phyloP scores from a whole-genome alignment of 2,113 vertebrate genomes.

The Aptenodytes forsteri region DNA sequence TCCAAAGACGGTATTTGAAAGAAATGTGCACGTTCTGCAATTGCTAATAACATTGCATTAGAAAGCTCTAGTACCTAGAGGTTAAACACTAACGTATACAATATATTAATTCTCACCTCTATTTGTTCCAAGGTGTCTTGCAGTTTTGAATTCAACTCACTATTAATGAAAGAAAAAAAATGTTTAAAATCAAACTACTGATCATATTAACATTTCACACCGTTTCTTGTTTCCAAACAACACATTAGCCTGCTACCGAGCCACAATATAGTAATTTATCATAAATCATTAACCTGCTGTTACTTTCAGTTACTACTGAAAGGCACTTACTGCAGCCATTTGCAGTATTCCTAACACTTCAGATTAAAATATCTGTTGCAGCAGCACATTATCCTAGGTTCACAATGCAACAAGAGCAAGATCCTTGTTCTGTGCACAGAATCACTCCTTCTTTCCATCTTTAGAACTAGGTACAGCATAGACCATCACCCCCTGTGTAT shows the following conservation, averaged over 20 bases:
- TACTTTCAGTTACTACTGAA: not conserved
- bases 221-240: not conserved
- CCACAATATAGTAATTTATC: not conserved
- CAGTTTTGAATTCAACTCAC: conserved; percentile 97
- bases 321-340: not conserved
- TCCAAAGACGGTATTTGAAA: not conserved
- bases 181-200: not conserved
- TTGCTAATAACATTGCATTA: not conserved
- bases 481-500: not conserved
- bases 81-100: not conserved
- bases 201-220: not conserved
- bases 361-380: not conserved
- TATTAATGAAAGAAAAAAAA: conserved; percentile 56
- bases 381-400: not conserved
- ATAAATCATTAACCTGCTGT: not conserved
- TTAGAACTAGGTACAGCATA: not conserved
- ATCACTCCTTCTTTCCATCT: not conserved
- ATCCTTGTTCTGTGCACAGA: not conserved
- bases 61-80: not conserved
- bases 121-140: conserved; percentile 99
- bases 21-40: not conserved
- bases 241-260: not conserved
- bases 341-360: not conserved
- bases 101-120: conserved; percentile 81
- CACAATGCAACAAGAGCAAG: not conserved